Percentiles rank a stretch among this genome's conserved stretches.
phyloP scores from a whole-genome alignment of 2,888 invertebrate genomes.

The Ceriagrion tenellum region DNA sequence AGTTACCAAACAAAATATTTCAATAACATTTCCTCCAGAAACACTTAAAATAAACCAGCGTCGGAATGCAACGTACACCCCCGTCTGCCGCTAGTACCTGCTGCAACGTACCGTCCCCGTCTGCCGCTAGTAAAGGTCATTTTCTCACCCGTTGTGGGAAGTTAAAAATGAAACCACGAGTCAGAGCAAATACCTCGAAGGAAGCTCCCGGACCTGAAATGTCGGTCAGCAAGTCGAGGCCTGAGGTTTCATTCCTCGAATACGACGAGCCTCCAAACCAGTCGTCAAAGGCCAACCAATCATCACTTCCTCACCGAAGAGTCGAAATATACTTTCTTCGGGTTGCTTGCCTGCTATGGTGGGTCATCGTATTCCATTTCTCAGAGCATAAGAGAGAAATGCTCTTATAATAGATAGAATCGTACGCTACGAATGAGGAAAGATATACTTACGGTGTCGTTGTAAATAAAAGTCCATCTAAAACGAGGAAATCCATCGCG shows the following conservation, averaged over 20 bases:
- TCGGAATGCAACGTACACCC: background rate
- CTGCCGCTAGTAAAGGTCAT: background rate
- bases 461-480: too few relatives aligned
- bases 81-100: background rate
- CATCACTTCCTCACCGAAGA: background rate
- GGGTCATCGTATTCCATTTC: background rate
- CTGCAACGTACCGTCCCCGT: too few relatives aligned
- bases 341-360: background rate
- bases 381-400: background rate
- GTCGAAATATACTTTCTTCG: background rate
- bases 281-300: background rate
- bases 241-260: background rate
- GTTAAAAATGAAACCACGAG: background rate
- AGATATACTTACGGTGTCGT: too few relatives aligned
- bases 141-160: constrained; percentile 7
- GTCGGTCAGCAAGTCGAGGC: background rate
- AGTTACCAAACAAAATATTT: background rate
- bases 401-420: too few relatives aligned
- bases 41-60: background rate
- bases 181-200: background rate
- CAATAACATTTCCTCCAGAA: background rate
- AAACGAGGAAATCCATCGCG: too few relatives aligned
- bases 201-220: background rate
- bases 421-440: too few relatives aligned
- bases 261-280: background rate